These are phyloP conservation scores for Labrus mixtus DNA, from an alignment of 2,113 vertebrate species.

Conservation along the genomic window DNA sequence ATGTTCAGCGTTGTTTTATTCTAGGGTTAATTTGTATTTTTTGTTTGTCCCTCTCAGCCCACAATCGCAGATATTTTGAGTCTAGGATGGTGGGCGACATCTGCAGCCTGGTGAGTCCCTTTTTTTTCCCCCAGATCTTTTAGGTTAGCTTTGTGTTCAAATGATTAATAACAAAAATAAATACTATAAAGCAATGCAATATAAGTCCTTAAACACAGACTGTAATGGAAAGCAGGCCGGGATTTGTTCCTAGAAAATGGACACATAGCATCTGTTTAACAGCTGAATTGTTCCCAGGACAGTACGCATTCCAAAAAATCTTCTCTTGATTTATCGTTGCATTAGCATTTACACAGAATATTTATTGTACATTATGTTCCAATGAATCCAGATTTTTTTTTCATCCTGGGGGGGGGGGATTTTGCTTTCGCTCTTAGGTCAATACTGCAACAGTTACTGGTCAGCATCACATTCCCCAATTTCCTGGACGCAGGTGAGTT, in stretches of 20 bases:
- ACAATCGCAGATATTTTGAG: slow-evolving; percentile 93
- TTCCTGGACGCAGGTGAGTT: slow-evolving; percentile 93
- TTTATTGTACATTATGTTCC: slow-evolving; percentile 31
- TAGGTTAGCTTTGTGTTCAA: slow-evolving; percentile 21
- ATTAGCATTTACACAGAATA: slow-evolving; percentile 14
- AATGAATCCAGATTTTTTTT: slow-evolving; percentile 1
- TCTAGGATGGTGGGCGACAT: slow-evolving; percentile 95
- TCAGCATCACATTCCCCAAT: slow-evolving; percentile 92
- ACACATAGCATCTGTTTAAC: slow-evolving; percentile 71
- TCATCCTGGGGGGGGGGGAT: neutral
- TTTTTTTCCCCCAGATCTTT: neutral
- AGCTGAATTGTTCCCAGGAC: slow-evolving; percentile 65
- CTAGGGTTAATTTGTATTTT: slow-evolving; percentile 36
- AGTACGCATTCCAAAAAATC: slow-evolving; percentile 60
- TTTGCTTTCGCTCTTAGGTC: slow-evolving; percentile 85
- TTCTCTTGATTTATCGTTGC: slow-evolving; percentile 57
- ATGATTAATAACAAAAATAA: slow-evolving; percentile 37
- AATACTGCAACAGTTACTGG: slow-evolving; percentile 92
- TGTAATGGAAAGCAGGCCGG: slow-evolving; percentile 48
- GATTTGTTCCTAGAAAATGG: slow-evolving; percentile 42
- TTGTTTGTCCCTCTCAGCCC: slow-evolving; percentile 81
- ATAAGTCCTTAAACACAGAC: slow-evolving; percentile 28
- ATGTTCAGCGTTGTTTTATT: slow-evolving; percentile 47
- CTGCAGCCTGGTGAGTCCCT: slow-evolving; percentile 92
- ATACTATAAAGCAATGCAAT: slow-evolving; percentile 18